These are phyloP conservation scores for Brachypodius melanocephalos DNA, from an alignment of 2,113 vertebrate species.

Conservation along the genomic window DNA sequence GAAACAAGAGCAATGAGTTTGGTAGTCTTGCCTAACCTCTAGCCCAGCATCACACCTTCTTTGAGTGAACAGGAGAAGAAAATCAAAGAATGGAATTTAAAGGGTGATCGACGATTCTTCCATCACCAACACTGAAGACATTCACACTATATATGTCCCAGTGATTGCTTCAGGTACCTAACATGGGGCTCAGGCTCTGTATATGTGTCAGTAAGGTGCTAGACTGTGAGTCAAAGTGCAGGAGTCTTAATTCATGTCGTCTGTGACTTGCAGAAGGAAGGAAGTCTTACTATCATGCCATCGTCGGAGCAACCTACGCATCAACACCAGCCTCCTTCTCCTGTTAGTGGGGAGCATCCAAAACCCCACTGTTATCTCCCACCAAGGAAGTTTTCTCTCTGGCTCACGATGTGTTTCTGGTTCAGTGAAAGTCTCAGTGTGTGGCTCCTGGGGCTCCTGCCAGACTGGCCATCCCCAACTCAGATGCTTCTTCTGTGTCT, in stretches of 20 bases:
- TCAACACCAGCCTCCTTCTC: background rate
- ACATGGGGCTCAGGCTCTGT: background rate
- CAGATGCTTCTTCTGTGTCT: background rate
- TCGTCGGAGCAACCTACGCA: background rate
- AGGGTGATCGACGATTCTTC: background rate
- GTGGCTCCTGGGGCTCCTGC: background rate
- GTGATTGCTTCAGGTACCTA: background rate
- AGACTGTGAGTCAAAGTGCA: background rate
- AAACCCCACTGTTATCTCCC: background rate
- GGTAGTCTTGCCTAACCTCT: background rate
- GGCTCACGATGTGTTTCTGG: background rate
- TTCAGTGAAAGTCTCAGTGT: background rate
- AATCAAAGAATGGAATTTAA: background rate
- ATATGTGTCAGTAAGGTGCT: background rate
- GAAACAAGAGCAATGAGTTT: background rate
- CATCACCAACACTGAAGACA: background rate
- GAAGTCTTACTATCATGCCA: background rate
- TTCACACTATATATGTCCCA: background rate
- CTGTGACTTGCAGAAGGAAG: background rate
- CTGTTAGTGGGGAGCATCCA: background rate
- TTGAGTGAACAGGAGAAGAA: background rate
- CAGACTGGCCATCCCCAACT: background rate
- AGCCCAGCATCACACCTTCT: background rate
- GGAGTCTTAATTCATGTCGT: background rate
- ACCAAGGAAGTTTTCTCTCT: background rate